These are phyloP conservation scores for Batillaria attramentaria DNA, from an alignment of 1,140 invertebrate genomes.

Conservation along the genomic window DNA sequence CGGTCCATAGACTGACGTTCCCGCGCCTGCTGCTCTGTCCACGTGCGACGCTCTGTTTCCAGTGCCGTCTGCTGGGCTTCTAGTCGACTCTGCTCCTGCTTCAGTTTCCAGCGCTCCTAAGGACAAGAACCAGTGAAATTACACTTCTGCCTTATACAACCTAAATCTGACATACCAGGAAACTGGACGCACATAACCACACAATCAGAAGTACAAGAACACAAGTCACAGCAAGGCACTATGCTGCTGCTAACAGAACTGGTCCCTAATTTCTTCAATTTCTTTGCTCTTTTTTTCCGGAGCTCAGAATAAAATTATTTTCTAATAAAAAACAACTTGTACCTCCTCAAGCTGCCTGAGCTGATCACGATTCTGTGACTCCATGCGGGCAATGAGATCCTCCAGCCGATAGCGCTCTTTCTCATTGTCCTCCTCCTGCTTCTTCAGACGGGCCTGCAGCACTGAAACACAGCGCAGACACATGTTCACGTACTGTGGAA, in stretches of 20 bases:
- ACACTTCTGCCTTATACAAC: too few species aligned
- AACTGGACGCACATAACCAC: too few species aligned
- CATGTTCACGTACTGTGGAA: too few species aligned
- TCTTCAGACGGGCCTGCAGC: conserved; percentile 65
- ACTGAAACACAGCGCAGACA: conserved; percentile 52
- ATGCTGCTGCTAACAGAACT: too few species aligned
- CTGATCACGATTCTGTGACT: conserved; percentile 67
- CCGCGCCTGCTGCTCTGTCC: conserved; percentile 63
- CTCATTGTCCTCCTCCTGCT: conserved; percentile 69
- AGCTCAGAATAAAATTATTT: too few species aligned
- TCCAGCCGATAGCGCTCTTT: conserved; percentile 64
- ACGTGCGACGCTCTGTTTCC: conserved; percentile 61
- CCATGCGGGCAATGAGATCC: conserved; percentile 66
- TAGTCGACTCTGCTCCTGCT: conserved; percentile 65
- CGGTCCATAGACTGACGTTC: conserved; percentile 63
- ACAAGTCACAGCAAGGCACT: too few species aligned
- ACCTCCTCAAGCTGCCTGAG: conserved; percentile 66
- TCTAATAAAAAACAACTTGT: not conserved
- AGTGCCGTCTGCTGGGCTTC: conserved; percentile 58
- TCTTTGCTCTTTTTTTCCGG: too few species aligned
- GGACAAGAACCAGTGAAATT: too few species aligned
- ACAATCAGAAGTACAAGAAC: too few species aligned
- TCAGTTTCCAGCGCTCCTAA: conserved; percentile 69
- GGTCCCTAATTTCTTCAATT: too few species aligned
- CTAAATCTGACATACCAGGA: too few species aligned